Percentiles rank a stretch among this genome's conserved stretches.
Conservation (phyloP, 2,888 invertebrate genomes). For the Acanthopleura granulata region DNA sequence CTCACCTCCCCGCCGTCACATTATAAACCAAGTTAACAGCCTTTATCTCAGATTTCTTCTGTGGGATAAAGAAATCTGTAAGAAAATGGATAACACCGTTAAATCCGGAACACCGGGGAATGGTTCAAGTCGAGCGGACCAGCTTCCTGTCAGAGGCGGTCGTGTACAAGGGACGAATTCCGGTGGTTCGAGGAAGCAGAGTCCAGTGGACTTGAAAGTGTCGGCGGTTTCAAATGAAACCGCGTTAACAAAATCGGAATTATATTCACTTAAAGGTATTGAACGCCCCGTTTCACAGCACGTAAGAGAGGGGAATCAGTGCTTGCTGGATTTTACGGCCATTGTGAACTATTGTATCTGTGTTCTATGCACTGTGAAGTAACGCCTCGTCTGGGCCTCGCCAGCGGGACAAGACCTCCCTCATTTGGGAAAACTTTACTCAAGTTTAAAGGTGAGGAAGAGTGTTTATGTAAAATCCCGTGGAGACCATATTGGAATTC, state of each 20-base stretch:
- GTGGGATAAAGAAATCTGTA: too few relatives aligned
- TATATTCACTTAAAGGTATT: background rate
- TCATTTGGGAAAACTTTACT: too few relatives aligned
- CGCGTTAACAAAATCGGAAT: background rate
- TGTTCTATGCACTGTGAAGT: too few relatives aligned
- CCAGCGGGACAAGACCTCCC: too few relatives aligned
- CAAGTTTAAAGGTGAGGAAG: too few relatives aligned
- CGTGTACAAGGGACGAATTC: background rate
- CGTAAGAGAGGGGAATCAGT: background rate
- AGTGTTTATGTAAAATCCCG: too few relatives aligned
- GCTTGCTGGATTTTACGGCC: too few relatives aligned
- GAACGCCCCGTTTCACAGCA: background rate
- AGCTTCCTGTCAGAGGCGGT: background rate
- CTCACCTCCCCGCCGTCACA: background rate
- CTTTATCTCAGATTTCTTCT: background rate
- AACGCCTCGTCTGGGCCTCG: too few relatives aligned
- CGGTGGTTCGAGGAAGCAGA: background rate
- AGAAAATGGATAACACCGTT: too few relatives aligned
- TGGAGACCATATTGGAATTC: too few relatives aligned
- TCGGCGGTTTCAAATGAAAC: background rate
- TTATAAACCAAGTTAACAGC: background rate
- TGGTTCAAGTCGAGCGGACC: background rate
- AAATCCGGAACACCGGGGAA: too few relatives aligned
- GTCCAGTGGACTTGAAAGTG: background rate
- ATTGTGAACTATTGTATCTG: too few relatives aligned